Conservation (phyloP, 2,888 invertebrate species). For the Agrochola lota region DNA sequence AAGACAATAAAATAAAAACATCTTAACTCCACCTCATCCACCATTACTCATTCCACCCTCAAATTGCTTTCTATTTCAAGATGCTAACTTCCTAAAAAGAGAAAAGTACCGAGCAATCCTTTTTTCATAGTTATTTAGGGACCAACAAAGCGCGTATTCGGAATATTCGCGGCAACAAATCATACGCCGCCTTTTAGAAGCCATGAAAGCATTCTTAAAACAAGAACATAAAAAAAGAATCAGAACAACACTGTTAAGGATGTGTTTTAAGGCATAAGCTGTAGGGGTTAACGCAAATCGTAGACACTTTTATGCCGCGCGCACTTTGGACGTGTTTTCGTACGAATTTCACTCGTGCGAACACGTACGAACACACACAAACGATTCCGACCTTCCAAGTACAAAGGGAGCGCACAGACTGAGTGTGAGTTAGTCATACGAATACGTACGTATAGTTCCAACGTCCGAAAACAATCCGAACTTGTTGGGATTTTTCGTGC, state of each 20-base stretch:
- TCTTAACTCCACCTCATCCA: slow-evolving; percentile 16
- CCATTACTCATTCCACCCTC: slow-evolving; percentile 56
- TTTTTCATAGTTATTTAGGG: slow-evolving; percentile 62
- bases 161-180: slow-evolving; percentile 85
- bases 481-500: too few species aligned
- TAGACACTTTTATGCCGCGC: too few species aligned
- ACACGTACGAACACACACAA: too few species aligned
- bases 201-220: slow-evolving; percentile 85
- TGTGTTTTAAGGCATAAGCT: slow-evolving; percentile 33
- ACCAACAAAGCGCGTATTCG: slow-evolving; percentile 73
- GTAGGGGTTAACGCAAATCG: slow-evolving; percentile 42
- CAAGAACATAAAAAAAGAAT: slow-evolving; percentile 76
- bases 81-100: slow-evolving; percentile 56
- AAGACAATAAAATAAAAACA: slow-evolving; percentile 33
- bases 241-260: slow-evolving; percentile 69
- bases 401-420: too few species aligned
- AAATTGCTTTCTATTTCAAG: slow-evolving; percentile 65
- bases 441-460: too few species aligned
- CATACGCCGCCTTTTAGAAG: slow-evolving; percentile 83
- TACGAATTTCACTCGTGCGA: too few species aligned
- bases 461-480: too few species aligned
- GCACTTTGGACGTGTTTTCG: too few species aligned
- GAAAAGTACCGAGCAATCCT: slow-evolving; percentile 58
- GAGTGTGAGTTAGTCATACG: too few species aligned
- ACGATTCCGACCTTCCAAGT: too few species aligned